phyloP scores from a whole-genome alignment of 2,113 vertebrate genomes.

The Diadophis punctatus region DNA sequence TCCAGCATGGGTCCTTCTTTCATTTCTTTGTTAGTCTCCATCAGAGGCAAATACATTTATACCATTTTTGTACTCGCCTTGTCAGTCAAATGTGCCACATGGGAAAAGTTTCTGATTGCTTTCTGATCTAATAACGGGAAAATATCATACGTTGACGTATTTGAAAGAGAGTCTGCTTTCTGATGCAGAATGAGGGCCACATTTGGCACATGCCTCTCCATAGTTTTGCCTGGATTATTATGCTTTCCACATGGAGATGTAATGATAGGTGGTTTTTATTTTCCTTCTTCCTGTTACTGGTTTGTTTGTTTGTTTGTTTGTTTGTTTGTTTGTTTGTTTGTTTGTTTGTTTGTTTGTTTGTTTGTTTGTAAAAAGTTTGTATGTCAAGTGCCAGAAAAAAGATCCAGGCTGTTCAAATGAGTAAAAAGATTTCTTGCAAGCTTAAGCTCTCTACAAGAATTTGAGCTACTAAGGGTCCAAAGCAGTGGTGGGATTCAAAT shows the following conservation, averaged over 20 bases:
- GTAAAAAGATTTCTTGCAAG: no score
- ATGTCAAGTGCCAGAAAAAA: no score
- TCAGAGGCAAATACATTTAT: neutral
- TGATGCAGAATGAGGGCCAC: neutral
- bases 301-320: neutral
- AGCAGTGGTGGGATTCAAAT: no score
- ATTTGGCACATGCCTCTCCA: neutral
- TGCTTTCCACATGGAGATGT: neutral
- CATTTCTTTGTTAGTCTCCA: neutral
- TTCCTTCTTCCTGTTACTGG: neutral
- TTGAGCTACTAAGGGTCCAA: no score
- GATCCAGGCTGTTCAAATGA: no score
- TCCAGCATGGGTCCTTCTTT: neutral
- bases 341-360: neutral
- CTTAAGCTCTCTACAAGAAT: no score
- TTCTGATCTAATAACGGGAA: neutral
- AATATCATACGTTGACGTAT: neutral
- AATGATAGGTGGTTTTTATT: neutral
- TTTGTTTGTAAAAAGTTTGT: neutral
- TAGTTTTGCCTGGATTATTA: neutral
- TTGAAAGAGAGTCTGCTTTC: conserved; percentile 4
- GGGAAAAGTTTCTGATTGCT: neutral
- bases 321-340: neutral
- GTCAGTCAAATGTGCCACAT: neutral
- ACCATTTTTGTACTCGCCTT: neutral